These are phyloP conservation scores for Dendrocincla fuliginosa DNA, from an alignment of 2,797 vertebrate genomes.

Conservation along the genomic window DNA sequence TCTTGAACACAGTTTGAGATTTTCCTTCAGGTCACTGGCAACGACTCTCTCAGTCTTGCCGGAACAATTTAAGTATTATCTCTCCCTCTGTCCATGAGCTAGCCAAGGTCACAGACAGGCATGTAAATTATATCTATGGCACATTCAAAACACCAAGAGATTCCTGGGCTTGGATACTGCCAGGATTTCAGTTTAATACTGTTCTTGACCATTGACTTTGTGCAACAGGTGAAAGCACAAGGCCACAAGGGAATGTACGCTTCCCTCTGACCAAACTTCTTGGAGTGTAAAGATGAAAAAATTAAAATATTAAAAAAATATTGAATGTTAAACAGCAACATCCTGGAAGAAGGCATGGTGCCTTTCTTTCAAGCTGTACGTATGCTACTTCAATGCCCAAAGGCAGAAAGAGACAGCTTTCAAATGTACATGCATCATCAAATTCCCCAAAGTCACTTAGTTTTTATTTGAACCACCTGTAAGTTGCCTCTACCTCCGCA, in stretches of 20 bases:
- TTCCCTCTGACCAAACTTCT: background rate
- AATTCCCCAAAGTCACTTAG: background rate
- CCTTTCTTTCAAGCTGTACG: background rate
- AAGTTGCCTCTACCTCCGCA: background rate
- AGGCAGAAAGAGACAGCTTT: background rate
- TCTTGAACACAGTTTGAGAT: background rate
- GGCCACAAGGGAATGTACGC: rapidly evolving
- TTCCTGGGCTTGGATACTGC: background rate
- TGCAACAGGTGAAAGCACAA: background rate
- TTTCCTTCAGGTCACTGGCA: background rate
- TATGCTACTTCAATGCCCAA: background rate
- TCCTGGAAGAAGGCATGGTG: background rate
- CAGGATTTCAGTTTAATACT: background rate
- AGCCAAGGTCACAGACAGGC: background rate
- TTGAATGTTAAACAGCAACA: background rate
- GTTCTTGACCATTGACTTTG: background rate
- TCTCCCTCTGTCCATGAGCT: background rate
- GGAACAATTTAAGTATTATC: background rate
- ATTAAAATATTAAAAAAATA: background rate
- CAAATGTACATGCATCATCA: background rate
- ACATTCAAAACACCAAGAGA: background rate
- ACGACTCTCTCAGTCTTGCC: background rate
- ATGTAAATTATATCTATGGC: background rate
- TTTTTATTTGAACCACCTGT: background rate
- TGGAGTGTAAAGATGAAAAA: background rate